Base-by-base conservation (phyloP, 2,888 invertebrate genomes). In the Emmelina monodactyla region DNA sequence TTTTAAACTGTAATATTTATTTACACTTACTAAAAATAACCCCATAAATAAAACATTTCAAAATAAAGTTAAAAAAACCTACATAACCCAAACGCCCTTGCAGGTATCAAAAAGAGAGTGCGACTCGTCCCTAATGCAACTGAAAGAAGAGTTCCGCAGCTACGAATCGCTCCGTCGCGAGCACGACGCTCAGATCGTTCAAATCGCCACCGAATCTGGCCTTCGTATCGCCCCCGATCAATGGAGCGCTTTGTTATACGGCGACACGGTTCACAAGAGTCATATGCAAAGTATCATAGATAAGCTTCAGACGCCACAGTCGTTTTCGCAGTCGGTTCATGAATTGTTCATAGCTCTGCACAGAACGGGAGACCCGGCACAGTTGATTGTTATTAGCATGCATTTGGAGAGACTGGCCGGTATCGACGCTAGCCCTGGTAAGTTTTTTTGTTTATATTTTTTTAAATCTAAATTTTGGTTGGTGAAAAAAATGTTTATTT, bases 171-270 rank as follows among this genome's bases (percentile, higher is more conserved):
- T 99, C 35, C 82, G 98, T 5, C 83, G 96, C 1, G 98, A 99
- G 58, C 98, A 99, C 62, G 98, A 99, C 70, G 92, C 97, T 7
- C 98, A 99, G 68, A 97, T 99, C 48, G 97, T 99, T 3, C 95
- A 97, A 72, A 98, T 99, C 42, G 98, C 98, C 0, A 92, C 94
- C 0, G 98, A 99, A 69, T 95, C 97, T 1, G 98, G 98, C 0
- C 80, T 99, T 14, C 82, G 97, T 38, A 98, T 99, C 42, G 95
- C 97, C 0, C 97, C 98, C 0, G 98, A 99, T 62, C 97, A 98
- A 62, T 99, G 98, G 98, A 96, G 96, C 2, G 92, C 97, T 0
- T 70, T 99, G 31, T 75, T 99, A 0, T 99, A 98, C 59, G 98
- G 98, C 1, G 98, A 99, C 62, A 89, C 92, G 0, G 86, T 87